Base-by-base conservation (phyloP, 1,140 invertebrate species). In the Drosophila tsacasi region DNA sequence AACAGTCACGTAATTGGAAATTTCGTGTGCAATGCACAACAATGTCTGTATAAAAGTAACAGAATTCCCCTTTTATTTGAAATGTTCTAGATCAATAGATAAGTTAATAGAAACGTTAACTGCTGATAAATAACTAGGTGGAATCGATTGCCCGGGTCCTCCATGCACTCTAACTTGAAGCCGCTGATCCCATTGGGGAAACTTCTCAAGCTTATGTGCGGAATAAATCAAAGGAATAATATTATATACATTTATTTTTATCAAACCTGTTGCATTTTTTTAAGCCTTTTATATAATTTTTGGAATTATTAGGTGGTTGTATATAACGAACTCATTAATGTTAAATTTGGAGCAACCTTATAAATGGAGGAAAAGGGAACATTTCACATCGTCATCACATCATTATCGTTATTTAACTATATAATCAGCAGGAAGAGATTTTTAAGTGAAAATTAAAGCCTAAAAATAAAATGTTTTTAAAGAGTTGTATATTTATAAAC, bases 1-100 rank as follows among this genome's bases (percentile, higher is more conserved):
- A 68, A 58, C 30, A 44, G 64, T 83, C 81, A 76, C 81, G 76
- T 83, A 80, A 47, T 46, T 65, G n/a, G 15, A 15, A 10, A 17
- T 61, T 39, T 62, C 12, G 17, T 62, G 57, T 32, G 52, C 52
- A 75, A 61, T 50, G 6, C 5, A 27, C 32, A 32, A 35, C 19
- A 39, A 67, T 67, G 54, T 57, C 15, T 47, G 12, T 17, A 12
- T 25, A n/a, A 13, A 50, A 73, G 37, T 32, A 37, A 73, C 60
- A 61, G 3, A 17, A 35, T 35, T 58, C 15, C 21, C 12, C 17
- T 42, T 50, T 35, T 21, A 49, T 42, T 40, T 32, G 13, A 17
- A 30, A 17, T 19, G 8, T 60, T 60, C 1, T 50, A 57, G 69
- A 73, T 73, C 21, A 40, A n/a, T 46, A 50, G 67, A 73, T 72